phyloP scores from a whole-genome alignment of 2,888 invertebrate genomes.

The Hypsopygia costalis region DNA sequence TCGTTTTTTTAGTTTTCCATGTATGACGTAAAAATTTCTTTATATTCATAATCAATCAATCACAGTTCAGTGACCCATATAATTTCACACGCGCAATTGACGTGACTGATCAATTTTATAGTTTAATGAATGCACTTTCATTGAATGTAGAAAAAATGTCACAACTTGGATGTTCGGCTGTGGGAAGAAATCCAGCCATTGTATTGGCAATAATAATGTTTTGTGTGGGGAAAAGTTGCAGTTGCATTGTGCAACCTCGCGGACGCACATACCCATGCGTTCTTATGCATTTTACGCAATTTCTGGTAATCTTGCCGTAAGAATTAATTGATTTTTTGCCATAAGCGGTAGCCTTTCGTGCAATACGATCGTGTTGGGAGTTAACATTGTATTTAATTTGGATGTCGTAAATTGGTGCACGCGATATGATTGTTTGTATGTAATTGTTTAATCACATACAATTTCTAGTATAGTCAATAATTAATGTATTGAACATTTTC shows the following conservation, averaged over 20 bases:
- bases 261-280: background rate
- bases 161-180: slow-evolving; percentile 1
- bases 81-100: slow-evolving; percentile 15
- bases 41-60: too few relatives aligned
- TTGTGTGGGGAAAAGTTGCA: slow-evolving; percentile 4
- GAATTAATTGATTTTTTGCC: background rate
- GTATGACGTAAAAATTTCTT: too few relatives aligned
- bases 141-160: slow-evolving; percentile 15
- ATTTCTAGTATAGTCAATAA: background rate
- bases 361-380: background rate
- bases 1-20: too few relatives aligned
- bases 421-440: background rate
- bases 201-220: slow-evolving; percentile 1
- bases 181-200: slow-evolving; percentile 4
- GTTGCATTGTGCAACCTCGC: slow-evolving; percentile 7
- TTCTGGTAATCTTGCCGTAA: background rate
- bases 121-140: slow-evolving; percentile 22
- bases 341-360: background rate
- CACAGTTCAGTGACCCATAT: slow-evolving; percentile 12
- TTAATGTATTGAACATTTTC: too few relatives aligned
- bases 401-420: background rate
- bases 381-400: background rate
- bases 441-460: background rate
- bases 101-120: slow-evolving; percentile 16
- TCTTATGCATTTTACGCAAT: background rate